Evolutionary conservation across 2,888 invertebrate genomes (phyloP), one percentile per base, ranked within the genome.

Genomic region (Trissolcus brochymenae): DNA sequence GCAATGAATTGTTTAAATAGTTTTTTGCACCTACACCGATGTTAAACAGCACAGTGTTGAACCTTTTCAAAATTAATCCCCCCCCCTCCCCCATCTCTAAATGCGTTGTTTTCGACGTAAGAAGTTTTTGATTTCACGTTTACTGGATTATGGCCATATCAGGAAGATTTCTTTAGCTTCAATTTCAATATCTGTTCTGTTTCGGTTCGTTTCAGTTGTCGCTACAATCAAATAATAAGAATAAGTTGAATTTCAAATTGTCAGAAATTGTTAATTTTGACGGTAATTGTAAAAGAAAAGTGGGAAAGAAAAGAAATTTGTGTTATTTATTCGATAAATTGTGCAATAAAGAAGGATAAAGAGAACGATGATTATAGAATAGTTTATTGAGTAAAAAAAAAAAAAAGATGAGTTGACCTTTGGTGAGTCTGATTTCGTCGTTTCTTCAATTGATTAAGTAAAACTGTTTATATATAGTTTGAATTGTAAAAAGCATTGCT

Each of bases 1-100:
- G 82, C 82, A 79, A 75, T 67, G 59, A 62, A 62, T 78, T 51
- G 54, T 64, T 66, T 71, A 55, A 68, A 57, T 41, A 53, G 41
- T 56, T 61, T 56, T 61, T 73, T 61, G 64, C 76, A 46, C 66
- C n/a, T 9, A 65, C 65, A 56, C 49, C 43, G 60, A 60, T 40
- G 61, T 71, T 66, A 60, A 6, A 35, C 40, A 29, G 71, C 71
- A 67, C 57, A 53, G 61, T 50, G 11, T 64, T 72, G 3, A 43
- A 59, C 25, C 62, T 67, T 46, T 4, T 46, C 46, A 9, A 46
- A 51, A 16, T 16, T 46, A 53, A 68, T 68, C 41, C n/a, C n/a
- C n/a, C n/a, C n/a, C n/a, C n/a, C n/a, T n/a, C n/a, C n/a, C n/a
- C 49, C 25, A 29, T 21, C 46, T 6, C 2, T 2, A 46, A 46